These are phyloP conservation scores for Rissa tridactyla DNA, from an alignment of 2,113 vertebrate species.

Conservation along the genomic window DNA sequence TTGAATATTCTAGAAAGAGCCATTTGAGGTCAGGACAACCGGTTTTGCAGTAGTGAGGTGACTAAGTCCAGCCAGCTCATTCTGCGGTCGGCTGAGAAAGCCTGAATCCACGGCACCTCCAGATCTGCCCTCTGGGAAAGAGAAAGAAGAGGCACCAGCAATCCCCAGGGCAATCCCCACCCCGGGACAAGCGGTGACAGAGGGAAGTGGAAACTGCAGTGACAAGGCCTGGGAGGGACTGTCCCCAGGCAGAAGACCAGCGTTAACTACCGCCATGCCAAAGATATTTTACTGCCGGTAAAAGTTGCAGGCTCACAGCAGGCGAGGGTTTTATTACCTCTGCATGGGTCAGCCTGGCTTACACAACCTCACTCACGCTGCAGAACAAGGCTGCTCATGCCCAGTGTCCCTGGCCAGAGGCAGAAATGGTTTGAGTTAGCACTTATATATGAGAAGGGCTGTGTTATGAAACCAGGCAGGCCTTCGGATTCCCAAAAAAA, in stretches of 20 bases:
- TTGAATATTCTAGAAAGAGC: slow-evolving; percentile 19
- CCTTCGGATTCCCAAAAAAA: neutral
- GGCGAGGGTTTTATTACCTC: neutral
- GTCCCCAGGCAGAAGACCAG: neutral
- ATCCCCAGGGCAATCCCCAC: neutral
- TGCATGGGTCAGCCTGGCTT: neutral
- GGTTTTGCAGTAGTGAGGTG: neutral
- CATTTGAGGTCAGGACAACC: neutral
- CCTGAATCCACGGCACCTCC: fast-evolving
- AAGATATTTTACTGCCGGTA: neutral
- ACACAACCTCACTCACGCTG: neutral
- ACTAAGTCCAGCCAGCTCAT: slow-evolving; percentile 11
- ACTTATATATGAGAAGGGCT: neutral
- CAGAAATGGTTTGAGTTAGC: neutral
- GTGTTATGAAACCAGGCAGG: neutral
- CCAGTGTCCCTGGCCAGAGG: neutral
- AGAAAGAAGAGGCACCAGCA: neutral
- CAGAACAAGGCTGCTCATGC: neutral
- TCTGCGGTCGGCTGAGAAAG: neutral
- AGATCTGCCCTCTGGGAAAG: neutral
- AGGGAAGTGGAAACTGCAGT: neutral
- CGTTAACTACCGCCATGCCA: fast-evolving
- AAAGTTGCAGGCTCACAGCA: neutral
- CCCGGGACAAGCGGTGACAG: neutral
- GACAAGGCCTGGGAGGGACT: neutral